Evolutionary conservation across 2,888 invertebrate species (phyloP).

Genomic region (Amblyjoppa proteus): DNA sequence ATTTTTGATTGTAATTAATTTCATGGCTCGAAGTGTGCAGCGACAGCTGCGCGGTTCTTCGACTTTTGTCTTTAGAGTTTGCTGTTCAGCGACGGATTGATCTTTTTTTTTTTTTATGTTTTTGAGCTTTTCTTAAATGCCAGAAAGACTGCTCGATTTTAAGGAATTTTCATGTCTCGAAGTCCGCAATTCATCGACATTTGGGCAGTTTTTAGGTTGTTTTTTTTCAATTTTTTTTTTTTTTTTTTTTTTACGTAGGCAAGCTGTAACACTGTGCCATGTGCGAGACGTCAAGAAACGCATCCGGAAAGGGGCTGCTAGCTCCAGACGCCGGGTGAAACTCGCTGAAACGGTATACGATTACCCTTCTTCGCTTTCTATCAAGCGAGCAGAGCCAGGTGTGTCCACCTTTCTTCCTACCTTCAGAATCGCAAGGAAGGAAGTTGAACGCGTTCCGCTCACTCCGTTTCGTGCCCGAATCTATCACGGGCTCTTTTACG

Average conservation of each 20-base stretch:
- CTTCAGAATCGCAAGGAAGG: constrained; percentile 36
- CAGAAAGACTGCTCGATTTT: neutral
- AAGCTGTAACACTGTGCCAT: constrained; percentile 24
- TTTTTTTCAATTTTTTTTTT: neutral
- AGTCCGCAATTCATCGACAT: neutral
- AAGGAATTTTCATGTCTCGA: neutral
- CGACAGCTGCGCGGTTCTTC: no score
- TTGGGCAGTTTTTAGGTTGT: neutral
- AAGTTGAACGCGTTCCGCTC: constrained; percentile 41
- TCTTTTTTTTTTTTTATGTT: no score
- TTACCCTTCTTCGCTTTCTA: constrained; percentile 56
- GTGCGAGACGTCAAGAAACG: constrained; percentile 20
- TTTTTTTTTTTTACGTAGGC: neutral
- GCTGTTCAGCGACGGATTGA: no score
- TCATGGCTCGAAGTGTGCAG: neutral
- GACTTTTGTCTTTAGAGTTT: no score
- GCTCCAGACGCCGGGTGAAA: constrained; percentile 36
- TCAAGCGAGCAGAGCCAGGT: constrained; percentile 45
- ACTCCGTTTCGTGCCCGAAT: constrained; percentile 30
- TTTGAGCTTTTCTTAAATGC: no score
- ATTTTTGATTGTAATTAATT: neutral
- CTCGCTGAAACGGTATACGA: constrained; percentile 43
- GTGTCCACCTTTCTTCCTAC: constrained; percentile 5
- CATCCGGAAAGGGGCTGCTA: constrained; percentile 55
- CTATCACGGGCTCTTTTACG: constrained; percentile 45